Conservation (phyloP, 2,113 vertebrate species). For the Boulengeromyrus knoepffleri region DNA sequence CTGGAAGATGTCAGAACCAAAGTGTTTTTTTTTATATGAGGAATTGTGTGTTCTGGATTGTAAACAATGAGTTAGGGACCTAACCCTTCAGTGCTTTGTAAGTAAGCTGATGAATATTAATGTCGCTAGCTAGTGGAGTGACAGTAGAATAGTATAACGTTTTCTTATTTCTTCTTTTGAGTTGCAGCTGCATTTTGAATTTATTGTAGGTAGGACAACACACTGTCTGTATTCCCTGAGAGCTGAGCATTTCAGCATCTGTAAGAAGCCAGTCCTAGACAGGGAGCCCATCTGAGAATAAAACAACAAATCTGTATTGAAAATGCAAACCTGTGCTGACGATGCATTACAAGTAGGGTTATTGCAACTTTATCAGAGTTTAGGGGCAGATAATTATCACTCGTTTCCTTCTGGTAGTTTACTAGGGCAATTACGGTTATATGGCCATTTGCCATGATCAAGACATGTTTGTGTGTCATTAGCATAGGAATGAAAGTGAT, state of each 20-base stretch:
- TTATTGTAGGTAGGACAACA: neutral
- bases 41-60: neutral
- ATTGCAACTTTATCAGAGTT: neutral
- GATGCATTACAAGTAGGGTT: neutral
- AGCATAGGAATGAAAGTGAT: neutral
- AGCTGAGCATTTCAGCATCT: neutral
- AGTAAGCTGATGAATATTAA: neutral
- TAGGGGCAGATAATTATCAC: neutral
- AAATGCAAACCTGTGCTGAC: neutral
- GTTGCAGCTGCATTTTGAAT: neutral
- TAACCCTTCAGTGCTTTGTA: neutral
- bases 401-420: neutral
- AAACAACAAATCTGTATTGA: neutral
- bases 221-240: neutral
- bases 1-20: neutral
- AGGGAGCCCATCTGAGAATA: neutral
- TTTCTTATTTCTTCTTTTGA: neutral
- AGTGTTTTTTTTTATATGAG: neutral
- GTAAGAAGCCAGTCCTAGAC: neutral
- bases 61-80: neutral
- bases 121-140: neutral
- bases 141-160: neutral
- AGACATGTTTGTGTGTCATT: neutral
- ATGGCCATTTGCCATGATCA: neutral
- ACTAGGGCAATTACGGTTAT: neutral